Evolutionary conservation across 2,113 vertebrate species (phyloP).

Genomic region (Neodontobutis hainanensis): DNA sequence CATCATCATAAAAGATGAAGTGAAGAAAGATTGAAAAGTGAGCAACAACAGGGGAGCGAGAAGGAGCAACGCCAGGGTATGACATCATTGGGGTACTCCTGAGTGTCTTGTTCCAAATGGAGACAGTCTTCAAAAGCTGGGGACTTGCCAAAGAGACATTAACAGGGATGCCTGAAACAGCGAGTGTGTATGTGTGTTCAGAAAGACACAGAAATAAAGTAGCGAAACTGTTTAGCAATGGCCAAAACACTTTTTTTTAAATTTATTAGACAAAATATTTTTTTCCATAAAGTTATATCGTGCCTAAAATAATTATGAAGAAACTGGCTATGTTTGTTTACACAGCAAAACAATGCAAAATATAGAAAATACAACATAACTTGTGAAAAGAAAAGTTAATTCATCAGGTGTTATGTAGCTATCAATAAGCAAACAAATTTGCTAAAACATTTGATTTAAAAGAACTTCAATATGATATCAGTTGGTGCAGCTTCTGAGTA

Average conservation of each 20-base stretch:
- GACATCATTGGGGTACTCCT: slow-evolving; percentile 76
- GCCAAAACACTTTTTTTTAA: too few species aligned
- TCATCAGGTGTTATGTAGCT: too few species aligned
- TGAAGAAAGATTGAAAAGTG: slow-evolving; percentile 72
- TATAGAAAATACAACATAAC: too few species aligned
- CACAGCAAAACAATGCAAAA: too few species aligned
- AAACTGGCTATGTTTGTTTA: too few species aligned
- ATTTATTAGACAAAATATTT: slow-evolving; percentile 6
- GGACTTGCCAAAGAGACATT: slow-evolving; percentile 71
- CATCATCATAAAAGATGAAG: slow-evolving; percentile 71
- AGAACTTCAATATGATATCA: too few species aligned
- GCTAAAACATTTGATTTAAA: too few species aligned
- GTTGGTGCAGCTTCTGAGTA: too few species aligned
- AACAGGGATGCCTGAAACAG: slow-evolving; percentile 50
- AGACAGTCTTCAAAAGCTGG: slow-evolving; percentile 61
- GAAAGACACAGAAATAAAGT: slow-evolving; percentile 26
- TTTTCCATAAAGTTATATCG: neutral
- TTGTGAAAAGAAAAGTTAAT: too few species aligned
- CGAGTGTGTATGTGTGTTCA: slow-evolving; percentile 42
- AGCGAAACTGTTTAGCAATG: slow-evolving; percentile 27
- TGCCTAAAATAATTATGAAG: too few species aligned
- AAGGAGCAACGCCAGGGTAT: slow-evolving; percentile 66
- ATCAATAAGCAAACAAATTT: too few species aligned
- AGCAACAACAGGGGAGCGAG: slow-evolving; percentile 54
- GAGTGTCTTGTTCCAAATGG: slow-evolving; percentile 69